Percentiles rank a stretch among this genome's conserved stretches.
Conservation (phyloP, 2,888 invertebrate genomes). For the Thyatira batis region DNA sequence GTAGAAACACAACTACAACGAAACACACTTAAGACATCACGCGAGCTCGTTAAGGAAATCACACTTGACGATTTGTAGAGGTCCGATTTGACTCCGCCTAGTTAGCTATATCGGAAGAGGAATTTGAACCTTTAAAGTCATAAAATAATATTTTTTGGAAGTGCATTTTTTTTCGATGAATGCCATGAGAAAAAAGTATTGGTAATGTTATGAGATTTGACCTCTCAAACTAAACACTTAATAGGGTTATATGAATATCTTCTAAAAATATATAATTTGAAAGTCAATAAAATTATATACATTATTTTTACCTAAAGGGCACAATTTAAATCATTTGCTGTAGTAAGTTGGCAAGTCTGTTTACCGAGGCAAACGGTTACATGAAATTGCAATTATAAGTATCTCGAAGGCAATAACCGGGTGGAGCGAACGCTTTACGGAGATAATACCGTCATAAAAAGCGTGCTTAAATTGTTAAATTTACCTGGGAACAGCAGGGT, state of each 20-base stretch:
- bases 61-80: conserved; percentile 42
- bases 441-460: conserved; percentile 69
- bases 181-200: too few relatives aligned
- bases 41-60: conserved; percentile 58
- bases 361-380: conserved; percentile 47
- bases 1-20: conserved; percentile 67
- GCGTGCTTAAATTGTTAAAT: conserved; percentile 71
- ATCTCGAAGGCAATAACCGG: conserved; percentile 52
- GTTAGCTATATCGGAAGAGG: conserved; percentile 5
- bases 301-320: too few relatives aligned
- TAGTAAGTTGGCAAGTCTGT: conserved; percentile 20
- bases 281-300: too few relatives aligned
- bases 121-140: not conserved
- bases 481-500: conserved; percentile 71
- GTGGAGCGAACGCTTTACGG: conserved; percentile 50
- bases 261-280: too few relatives aligned
- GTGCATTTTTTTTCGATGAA: too few relatives aligned
- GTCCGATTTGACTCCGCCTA: conserved; percentile 30
- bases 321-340: conserved; percentile 10
- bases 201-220: too few relatives aligned
- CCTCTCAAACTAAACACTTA: too few relatives aligned
- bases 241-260: too few relatives aligned
- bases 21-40: conserved; percentile 72
- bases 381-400: conserved; percentile 57
- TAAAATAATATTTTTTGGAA: too few relatives aligned